phyloP scores from a whole-genome alignment of 2,113 vertebrate species.

The Opisthocomus hoazin region DNA sequence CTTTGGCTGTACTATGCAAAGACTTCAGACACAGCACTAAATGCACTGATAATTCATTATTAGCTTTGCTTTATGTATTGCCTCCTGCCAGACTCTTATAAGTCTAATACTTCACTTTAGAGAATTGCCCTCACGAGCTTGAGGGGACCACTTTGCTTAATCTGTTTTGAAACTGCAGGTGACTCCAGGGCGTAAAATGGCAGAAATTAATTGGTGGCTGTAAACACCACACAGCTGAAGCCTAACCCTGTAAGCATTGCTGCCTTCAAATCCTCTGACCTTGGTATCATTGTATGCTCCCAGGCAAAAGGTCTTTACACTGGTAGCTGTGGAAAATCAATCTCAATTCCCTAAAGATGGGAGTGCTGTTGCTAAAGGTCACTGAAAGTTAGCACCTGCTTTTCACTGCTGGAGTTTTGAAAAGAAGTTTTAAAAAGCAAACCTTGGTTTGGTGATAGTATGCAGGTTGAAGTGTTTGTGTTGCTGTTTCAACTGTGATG shows the following conservation, averaged over 20 bases:
- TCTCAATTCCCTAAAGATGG: slow-evolving; percentile 45
- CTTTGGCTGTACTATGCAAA: neutral
- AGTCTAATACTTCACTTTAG: neutral
- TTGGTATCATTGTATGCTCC: slow-evolving; percentile 3
- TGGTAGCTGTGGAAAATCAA: slow-evolving; percentile 52
- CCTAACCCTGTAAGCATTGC: slow-evolving; percentile 14
- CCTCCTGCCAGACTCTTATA: neutral
- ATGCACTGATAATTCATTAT: neutral
- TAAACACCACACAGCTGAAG: neutral
- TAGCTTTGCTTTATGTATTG: neutral
- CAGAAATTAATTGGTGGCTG: neutral
- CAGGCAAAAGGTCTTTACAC: slow-evolving; percentile 31
- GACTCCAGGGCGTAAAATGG: neutral
- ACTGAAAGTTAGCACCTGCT: neutral
- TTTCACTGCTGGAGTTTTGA: neutral
- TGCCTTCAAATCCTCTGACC: slow-evolving; percentile 28
- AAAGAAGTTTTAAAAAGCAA: neutral
- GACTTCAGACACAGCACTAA: neutral
- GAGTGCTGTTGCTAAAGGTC: slow-evolving; percentile 14
- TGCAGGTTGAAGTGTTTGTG: neutral
- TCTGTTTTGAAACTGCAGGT: slow-evolving; percentile 3
- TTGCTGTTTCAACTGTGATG: neutral
- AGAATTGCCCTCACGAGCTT: neutral
- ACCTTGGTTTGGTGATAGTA: neutral
- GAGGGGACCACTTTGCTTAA: neutral